A percentile compares a stretch with the other conserved stretches of the same genome.
These are phyloP conservation scores for Cosmia pyralina DNA, from an alignment of 2,888 invertebrate genomes.

Conservation along the genomic window DNA sequence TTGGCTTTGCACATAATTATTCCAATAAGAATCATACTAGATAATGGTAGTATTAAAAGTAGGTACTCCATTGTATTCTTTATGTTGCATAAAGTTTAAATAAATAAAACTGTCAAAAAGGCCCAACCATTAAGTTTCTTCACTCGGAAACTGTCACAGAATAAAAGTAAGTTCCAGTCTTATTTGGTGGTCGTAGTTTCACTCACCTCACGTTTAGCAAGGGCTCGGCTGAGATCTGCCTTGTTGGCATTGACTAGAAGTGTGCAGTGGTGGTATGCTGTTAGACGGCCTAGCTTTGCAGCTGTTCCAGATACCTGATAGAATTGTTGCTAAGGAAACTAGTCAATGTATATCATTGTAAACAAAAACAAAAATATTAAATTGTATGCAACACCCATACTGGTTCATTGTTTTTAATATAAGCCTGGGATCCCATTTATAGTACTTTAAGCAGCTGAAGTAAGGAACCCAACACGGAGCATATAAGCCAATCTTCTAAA, in stretches of 20 bases:
- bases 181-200: constrained; percentile 40
- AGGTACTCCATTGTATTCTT: no score
- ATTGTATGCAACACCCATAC: neutral
- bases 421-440: neutral
- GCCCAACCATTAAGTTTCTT: neutral
- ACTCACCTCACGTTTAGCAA: constrained; percentile 94
- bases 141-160: constrained; percentile 11
- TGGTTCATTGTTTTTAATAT: neutral
- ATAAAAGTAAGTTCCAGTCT: constrained; percentile 7
- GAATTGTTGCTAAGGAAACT: constrained; percentile 68
- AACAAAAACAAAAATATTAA: neutral
- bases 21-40: neutral
- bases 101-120: neutral
- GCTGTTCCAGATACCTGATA: constrained; percentile 98
- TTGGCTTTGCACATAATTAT: neutral
- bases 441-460: neutral
- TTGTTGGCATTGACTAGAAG: constrained; percentile 96
- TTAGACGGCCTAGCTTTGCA: constrained; percentile 95
- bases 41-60: neutral
- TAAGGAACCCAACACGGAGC: neutral
- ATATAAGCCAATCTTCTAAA: neutral
- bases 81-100: neutral
- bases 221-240: constrained; percentile 92
- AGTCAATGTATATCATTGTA: constrained; percentile 24
- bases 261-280: constrained; percentile 99